A percentile compares a stretch with the other conserved stretches of the same genome.
phyloP scores from a whole-genome alignment of 2,888 invertebrate species.

The Tipula unca region DNA sequence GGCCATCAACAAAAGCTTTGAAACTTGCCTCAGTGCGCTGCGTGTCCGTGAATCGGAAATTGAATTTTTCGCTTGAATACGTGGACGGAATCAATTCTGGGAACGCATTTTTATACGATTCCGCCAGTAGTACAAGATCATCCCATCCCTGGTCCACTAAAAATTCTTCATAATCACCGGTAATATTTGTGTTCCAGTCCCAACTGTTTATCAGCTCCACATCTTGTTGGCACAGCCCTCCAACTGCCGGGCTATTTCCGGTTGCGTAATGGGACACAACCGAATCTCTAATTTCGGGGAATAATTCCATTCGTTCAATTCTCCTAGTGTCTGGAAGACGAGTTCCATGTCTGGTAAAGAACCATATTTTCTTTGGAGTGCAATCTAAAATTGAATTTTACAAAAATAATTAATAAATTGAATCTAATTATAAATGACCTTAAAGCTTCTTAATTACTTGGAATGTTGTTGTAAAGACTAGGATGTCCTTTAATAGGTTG shows the following conservation, averaged over 20 bases:
- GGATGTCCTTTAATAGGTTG: conserved; percentile 49
- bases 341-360: conserved; percentile 60
- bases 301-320: conserved; percentile 44
- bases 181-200: conserved; percentile 57
- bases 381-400: conserved; percentile 48
- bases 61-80: conserved; percentile 46
- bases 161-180: conserved; percentile 48
- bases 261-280: no score
- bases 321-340: conserved; percentile 53
- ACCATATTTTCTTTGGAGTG: conserved; percentile 62
- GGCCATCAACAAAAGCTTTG: conserved; percentile 52
- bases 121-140: conserved; percentile 57
- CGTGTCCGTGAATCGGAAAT: conserved; percentile 54
- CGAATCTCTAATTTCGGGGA: conserved; percentile 59
- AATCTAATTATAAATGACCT: no score
- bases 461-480: neutral
- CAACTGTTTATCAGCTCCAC: conserved; percentile 55
- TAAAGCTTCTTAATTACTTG: neutral
- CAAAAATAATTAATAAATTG: neutral
- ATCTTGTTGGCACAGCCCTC: conserved; percentile 59
- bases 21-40: conserved; percentile 54
- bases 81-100: conserved; percentile 50
- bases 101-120: conserved; percentile 56
- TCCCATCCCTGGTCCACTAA: conserved; percentile 56
- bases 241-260: conserved; percentile 45